Evolutionary conservation across 2,797 vertebrate genomes (phyloP).

Genomic region (Diplodus puntazzo): DNA sequence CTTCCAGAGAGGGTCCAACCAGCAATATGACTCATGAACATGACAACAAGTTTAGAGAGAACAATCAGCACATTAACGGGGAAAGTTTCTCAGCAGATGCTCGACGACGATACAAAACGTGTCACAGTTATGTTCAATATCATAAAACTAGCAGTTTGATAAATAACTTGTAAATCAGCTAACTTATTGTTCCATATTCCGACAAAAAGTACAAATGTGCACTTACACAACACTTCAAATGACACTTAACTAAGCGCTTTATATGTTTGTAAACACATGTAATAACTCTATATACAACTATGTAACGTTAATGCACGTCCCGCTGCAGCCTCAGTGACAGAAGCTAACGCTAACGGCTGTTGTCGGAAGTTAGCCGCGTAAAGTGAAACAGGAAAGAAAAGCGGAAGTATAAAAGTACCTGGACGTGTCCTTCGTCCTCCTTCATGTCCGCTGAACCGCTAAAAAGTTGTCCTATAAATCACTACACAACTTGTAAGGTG

Average conservation of each 20-base stretch:
- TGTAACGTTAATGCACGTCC: neutral
- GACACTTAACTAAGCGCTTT: too few relatives aligned
- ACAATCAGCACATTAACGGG: neutral
- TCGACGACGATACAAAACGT: fast-evolving
- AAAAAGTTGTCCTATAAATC: neutral
- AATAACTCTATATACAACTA: neutral
- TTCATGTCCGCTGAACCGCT: neutral
- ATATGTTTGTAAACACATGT: neutral
- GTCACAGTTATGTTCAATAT: too few relatives aligned
- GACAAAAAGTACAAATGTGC: neutral
- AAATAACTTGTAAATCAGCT: neutral
- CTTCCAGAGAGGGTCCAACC: neutral
- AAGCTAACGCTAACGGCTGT: slow-evolving; percentile 55
- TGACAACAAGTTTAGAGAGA: neutral
- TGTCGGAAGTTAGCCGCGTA: slow-evolving; percentile 30
- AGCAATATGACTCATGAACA: neutral
- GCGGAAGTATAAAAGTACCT: slow-evolving; percentile 43
- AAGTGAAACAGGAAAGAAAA: slow-evolving; percentile 16
- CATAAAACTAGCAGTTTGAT: neutral
- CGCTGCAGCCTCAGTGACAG: neutral
- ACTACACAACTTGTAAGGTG: neutral
- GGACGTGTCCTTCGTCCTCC: neutral
- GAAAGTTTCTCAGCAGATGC: neutral
- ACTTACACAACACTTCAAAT: fast-evolving
- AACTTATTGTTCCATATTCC: neutral